Conservation (phyloP, 2,888 invertebrate species). For the Creontiades dilutus region DNA sequence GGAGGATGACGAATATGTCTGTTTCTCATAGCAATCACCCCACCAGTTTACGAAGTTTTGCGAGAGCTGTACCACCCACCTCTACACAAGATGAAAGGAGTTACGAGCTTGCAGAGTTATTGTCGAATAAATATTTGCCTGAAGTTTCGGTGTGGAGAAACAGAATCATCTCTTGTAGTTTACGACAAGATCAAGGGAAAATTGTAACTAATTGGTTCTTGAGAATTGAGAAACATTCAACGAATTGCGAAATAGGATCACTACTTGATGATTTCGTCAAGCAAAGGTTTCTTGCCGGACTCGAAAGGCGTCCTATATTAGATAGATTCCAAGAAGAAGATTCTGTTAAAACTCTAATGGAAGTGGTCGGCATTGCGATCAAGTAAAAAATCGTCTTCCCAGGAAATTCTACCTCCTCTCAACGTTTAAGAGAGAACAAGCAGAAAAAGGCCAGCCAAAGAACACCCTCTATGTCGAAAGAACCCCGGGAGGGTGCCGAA, state of each 20-base stretch:
- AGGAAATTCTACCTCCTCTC: not conserved
- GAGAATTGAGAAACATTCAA: not conserved
- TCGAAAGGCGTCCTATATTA: not conserved
- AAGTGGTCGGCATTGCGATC: not conserved
- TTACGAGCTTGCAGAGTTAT: not conserved
- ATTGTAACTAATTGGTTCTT: constrained; percentile 20
- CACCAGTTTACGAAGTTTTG: constrained; percentile 17
- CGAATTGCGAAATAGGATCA: constrained; percentile 33
- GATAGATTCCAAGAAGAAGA: constrained; percentile 49
- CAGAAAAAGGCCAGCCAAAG: not conserved
- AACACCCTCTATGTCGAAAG: not conserved
- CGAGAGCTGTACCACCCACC: constrained; percentile 34
- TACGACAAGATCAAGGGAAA: constrained; percentile 11
- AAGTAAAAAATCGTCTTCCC: constrained; percentile 40
- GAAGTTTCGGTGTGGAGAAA: constrained; percentile 33
- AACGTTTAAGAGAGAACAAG: not conserved
- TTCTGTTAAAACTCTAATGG: not conserved
- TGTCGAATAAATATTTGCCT: not conserved
- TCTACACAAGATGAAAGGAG: not conserved
- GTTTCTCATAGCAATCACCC: not conserved
- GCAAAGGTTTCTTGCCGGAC: constrained; percentile 20
- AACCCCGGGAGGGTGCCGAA: constrained; percentile 4
- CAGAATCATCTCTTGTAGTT: not conserved
- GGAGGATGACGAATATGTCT: not conserved
- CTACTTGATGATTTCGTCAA: not conserved